These are phyloP conservation scores for Zaprionus lineosus DNA, from an alignment of 2,888 invertebrate genomes.

Conservation along the genomic window DNA sequence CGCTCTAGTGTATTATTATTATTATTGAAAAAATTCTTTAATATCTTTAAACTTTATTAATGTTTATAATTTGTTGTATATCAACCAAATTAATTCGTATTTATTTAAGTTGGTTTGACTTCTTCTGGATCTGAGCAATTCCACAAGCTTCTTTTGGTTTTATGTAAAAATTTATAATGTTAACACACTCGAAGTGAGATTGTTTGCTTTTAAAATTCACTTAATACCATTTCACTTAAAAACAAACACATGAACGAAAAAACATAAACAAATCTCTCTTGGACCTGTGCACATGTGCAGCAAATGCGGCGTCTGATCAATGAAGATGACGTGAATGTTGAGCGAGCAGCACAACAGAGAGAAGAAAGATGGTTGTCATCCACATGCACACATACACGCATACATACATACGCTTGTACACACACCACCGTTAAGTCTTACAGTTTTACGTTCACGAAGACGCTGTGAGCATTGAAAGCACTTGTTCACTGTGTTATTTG, in stretches of 20 bases:
- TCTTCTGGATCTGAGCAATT: too few relatives aligned
- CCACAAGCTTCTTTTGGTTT: too few relatives aligned
- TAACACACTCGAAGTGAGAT: too few relatives aligned
- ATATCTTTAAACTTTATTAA: too few relatives aligned
- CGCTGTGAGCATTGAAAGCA: constrained; percentile 15
- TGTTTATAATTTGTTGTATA: too few relatives aligned
- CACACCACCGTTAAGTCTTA: constrained; percentile 29
- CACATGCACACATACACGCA: too few relatives aligned
- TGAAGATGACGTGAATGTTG: constrained; percentile 26
- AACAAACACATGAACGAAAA: constrained; percentile 17
- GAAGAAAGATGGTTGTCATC: neutral
- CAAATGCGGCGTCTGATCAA: constrained; percentile 44
- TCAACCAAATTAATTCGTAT: too few relatives aligned
- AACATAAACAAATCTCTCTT: constrained; percentile 19
- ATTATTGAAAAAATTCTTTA: too few relatives aligned
- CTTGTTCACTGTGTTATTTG: constrained; percentile 10
- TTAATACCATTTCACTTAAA: constrained; percentile 71
- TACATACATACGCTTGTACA: too few relatives aligned
- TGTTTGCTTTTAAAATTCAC: constrained; percentile 72
- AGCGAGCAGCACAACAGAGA: neutral
- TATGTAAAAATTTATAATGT: too few relatives aligned
- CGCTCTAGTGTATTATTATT: too few relatives aligned
- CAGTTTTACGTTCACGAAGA: constrained; percentile 20
- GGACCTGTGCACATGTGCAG: constrained; percentile 11
- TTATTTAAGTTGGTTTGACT: too few relatives aligned